These are phyloP conservation scores for Monodelphis domestica DNA, from an alignment of 2,797 vertebrate genomes.

Conservation along the genomic window DNA sequence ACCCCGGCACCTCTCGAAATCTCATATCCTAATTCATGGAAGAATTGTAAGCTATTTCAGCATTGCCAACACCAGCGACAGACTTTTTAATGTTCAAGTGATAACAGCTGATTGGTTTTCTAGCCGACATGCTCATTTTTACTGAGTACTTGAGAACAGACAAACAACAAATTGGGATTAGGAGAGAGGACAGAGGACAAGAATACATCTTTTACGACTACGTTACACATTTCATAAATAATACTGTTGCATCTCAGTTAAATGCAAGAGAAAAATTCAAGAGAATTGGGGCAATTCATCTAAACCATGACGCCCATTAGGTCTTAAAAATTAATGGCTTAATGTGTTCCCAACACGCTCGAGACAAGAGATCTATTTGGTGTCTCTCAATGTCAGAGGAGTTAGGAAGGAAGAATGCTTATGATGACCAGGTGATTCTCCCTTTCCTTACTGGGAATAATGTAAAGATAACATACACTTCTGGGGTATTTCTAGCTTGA, in stretches of 20 bases:
- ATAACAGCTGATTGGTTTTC: slow-evolving; percentile 2
- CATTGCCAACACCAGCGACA: neutral
- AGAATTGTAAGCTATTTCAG: neutral
- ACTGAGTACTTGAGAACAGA: neutral
- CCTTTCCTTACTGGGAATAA: slow-evolving; percentile 13
- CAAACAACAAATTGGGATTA: neutral
- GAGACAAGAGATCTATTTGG: neutral
- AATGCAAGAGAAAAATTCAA: slow-evolving; percentile 2
- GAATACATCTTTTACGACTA: slow-evolving; percentile 48
- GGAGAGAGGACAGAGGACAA: neutral
- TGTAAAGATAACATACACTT: slow-evolving; percentile 1
- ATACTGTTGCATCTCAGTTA: slow-evolving; percentile 30
- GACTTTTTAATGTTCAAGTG: neutral
- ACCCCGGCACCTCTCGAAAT: neutral
- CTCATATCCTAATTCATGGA: neutral
- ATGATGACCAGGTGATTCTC: neutral
- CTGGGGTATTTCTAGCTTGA: neutral
- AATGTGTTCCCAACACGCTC: neutral
- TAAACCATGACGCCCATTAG: slow-evolving; percentile 9
- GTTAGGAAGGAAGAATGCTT: slow-evolving; percentile 9
- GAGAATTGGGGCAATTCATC: neutral
- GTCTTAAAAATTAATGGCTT: slow-evolving; percentile 32
- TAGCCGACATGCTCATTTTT: slow-evolving; percentile 30
- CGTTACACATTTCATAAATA: neutral
- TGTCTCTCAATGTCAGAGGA: neutral